Evolutionary conservation across 2,888 invertebrate species (phyloP).

Genomic region (Lepas anatifera): DNA sequence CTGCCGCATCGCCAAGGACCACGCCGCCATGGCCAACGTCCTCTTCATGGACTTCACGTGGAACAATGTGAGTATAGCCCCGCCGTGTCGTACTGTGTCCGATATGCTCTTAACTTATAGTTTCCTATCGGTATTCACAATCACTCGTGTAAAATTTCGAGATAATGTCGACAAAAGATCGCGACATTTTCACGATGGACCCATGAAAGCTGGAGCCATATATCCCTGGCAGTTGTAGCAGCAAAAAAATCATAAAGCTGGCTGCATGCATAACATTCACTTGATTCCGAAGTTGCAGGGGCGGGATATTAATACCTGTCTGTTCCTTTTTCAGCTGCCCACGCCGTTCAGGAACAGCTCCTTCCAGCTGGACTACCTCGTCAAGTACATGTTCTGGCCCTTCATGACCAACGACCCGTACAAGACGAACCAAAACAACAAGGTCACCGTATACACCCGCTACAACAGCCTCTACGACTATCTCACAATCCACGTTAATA

Average conservation of each 20-base stretch:
- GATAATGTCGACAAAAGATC: too few relatives aligned
- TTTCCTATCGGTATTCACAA: too few relatives aligned
- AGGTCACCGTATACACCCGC: neutral
- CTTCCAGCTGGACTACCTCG: neutral
- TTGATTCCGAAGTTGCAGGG: too few relatives aligned
- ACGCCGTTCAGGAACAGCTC: neutral
- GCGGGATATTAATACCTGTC: too few relatives aligned
- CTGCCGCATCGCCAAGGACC: constrained; percentile 5
- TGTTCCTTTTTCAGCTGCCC: neutral
- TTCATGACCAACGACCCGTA: neutral
- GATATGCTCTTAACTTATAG: too few relatives aligned
- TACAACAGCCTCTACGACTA: neutral
- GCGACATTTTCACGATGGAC: too few relatives aligned
- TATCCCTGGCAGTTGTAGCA: too few relatives aligned
- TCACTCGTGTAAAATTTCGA: too few relatives aligned
- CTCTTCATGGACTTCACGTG: neutral
- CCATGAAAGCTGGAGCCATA: too few relatives aligned
- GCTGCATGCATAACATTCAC: too few relatives aligned
- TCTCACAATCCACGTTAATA: neutral
- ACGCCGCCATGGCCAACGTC: neutral
- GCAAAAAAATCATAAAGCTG: too few relatives aligned
- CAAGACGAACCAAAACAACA: neutral
- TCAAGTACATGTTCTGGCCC: neutral
- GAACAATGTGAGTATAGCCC: neutral
- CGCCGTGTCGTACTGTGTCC: too few relatives aligned